Evolutionary conservation across 2,797 vertebrate genomes (phyloP), one percentile per base, ranked within the genome.

Genomic region (Erethizon dorsatum): DNA sequence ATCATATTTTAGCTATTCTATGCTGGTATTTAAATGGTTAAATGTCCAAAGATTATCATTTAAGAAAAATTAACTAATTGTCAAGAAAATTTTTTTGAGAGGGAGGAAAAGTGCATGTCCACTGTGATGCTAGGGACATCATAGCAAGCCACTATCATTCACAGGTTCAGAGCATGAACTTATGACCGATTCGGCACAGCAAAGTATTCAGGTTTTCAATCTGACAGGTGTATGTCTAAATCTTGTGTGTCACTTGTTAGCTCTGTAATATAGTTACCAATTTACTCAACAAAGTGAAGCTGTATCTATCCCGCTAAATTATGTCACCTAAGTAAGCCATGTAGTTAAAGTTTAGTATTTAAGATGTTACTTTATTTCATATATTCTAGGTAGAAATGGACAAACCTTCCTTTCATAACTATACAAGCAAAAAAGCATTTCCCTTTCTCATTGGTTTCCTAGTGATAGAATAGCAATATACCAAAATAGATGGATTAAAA

Each of bases 131-230:
- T 12, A 14, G 31, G 12, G 28, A 11, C 52, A 9, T 3, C 63
- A 61, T 31, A 78, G 45, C 45, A 73, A 71, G 33, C 15, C 3
- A 18, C 20, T 14, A 7, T 22, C 26, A 37, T 18, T 1, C 17
- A n/a, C 2, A 8, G 2, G 1, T 31, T 78, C 54, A 26, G 9
- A 57, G 6, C 0, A 2, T 2, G 6, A 45, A 37, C 4, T 71
- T 65, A 8, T 0, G 13, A 28, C 5, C 18, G 3, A 54, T 57
- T 82, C 73, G 10, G 6, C 20, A 10, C 12, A 80, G 17, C 26
- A 83, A 73, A 3, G 3, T 1, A 33, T 13, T 63, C 0, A n/a
- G 28, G 5, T 0, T 37, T 63, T 87, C 18, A 73, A 0, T n/a
- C 4, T 82, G 52, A 45, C 15, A 79, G 10, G n/a, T 56, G 0